Evolutionary conservation across 2,888 invertebrate genomes (phyloP).

Genomic region (Lasioglossum pauxillum): DNA sequence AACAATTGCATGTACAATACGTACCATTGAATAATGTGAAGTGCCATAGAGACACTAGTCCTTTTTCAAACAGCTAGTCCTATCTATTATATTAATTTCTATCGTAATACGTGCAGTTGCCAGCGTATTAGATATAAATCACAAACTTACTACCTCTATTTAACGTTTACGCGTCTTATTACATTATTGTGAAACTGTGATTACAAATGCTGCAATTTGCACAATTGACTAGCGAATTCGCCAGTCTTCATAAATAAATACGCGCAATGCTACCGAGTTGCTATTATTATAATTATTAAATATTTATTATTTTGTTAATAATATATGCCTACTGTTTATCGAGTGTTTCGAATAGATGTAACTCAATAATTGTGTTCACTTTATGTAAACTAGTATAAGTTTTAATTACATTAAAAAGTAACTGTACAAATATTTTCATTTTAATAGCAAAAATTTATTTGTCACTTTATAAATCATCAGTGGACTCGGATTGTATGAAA

Average conservation of each 20-base stretch:
- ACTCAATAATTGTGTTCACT: not conserved
- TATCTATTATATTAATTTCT: not conserved
- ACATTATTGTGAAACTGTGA: not conserved
- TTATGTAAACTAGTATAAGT: not conserved
- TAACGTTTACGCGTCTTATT: not conserved
- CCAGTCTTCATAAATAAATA: slow-evolving; percentile 6
- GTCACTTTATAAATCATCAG: too few relatives aligned
- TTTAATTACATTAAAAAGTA: not conserved
- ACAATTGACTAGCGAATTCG: not conserved
- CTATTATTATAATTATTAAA: not conserved
- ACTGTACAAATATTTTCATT: not conserved
- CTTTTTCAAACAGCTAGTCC: slow-evolving; percentile 6
- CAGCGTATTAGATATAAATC: not conserved
- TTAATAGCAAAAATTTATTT: not conserved
- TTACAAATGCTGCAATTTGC: not conserved
- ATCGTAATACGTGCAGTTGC: slow-evolving; percentile 17
- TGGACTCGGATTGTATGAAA: too few relatives aligned
- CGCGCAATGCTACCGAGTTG: not conserved
- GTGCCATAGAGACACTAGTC: slow-evolving; percentile 9
- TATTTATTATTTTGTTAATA: slow-evolving; percentile 4
- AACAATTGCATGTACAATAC: not conserved
- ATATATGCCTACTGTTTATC: not conserved
- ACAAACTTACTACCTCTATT: not conserved
- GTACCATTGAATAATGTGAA: not conserved
- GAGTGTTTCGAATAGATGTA: not conserved